Percentiles rank a stretch among this genome's conserved stretches.
These are phyloP conservation scores for Tachycineta bicolor DNA, from an alignment of 2,113 vertebrate genomes.

Conservation along the genomic window DNA sequence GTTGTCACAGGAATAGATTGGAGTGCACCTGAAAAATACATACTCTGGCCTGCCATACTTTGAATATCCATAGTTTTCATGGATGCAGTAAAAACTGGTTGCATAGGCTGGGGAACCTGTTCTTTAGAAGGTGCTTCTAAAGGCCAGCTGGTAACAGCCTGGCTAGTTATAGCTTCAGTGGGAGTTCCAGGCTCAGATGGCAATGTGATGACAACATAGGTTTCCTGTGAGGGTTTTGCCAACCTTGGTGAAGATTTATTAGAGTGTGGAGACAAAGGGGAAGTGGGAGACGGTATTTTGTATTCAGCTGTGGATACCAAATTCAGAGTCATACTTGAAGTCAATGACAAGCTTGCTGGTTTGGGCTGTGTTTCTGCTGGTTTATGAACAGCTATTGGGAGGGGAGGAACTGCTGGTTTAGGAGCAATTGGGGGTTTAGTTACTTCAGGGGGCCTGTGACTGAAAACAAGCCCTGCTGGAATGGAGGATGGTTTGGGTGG, in stretches of 20 bases:
- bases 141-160: slow-evolving; percentile 82
- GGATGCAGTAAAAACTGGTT: slow-evolving; percentile 80
- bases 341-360: slow-evolving; percentile 79
- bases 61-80: slow-evolving; percentile 81
- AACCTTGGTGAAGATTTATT: slow-evolving; percentile 85
- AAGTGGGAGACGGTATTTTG: slow-evolving; percentile 89
- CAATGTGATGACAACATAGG: slow-evolving; percentile 96
- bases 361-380: slow-evolving; percentile 82
- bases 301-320: slow-evolving; percentile 84
- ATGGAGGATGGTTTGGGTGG: slow-evolving; percentile 92
- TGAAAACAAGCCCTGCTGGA: slow-evolving; percentile 90
- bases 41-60: slow-evolving; percentile 76
- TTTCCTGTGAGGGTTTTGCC: slow-evolving; percentile 87
- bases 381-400: slow-evolving; percentile 76
- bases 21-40: slow-evolving; percentile 79
- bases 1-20: slow-evolving; percentile 79
- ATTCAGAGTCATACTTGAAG: slow-evolving; percentile 86
- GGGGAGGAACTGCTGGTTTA: slow-evolving; percentile 80
- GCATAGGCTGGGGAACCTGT: slow-evolving; percentile 69
- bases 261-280: slow-evolving; percentile 89
- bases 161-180: slow-evolving; percentile 84
- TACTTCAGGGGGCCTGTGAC: slow-evolving; percentile 84
- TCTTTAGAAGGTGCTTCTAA: slow-evolving; percentile 76
- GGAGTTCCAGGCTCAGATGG: slow-evolving; percentile 95
- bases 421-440: slow-evolving; percentile 90